These are phyloP conservation scores for Drosophila quasianomalipes DNA, from an alignment of 2,888 invertebrate species.

Conservation along the genomic window DNA sequence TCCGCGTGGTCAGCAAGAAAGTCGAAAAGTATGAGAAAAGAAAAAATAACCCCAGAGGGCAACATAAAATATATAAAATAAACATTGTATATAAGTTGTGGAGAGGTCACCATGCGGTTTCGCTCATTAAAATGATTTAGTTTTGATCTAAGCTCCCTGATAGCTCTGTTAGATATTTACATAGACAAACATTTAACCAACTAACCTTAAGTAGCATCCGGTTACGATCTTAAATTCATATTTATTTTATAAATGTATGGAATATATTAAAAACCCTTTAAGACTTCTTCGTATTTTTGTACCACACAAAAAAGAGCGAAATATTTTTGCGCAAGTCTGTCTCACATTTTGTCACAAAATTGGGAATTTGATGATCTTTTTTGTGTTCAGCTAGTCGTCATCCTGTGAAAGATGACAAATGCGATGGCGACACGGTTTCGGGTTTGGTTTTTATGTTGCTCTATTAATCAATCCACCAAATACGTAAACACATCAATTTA, in stretches of 20 bases:
- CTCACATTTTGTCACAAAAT: constrained; percentile 51
- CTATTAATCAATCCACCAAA: constrained; percentile 54
- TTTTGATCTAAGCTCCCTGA: constrained; percentile 69
- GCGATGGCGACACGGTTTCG: constrained; percentile 21
- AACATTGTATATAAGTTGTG: constrained; percentile 19
- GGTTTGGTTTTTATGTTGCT: constrained; percentile 21
- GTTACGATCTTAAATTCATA: constrained; percentile 9
- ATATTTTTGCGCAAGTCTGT: constrained; percentile 37
- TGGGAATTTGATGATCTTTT: constrained; percentile 20
- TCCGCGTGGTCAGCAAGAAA: constrained; percentile 53
- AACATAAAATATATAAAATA: constrained; percentile 18
- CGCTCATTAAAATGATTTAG: constrained; percentile 78
- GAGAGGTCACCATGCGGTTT: constrained; percentile 73
- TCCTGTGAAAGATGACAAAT: constrained; percentile 36
- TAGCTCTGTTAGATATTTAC: constrained; percentile 70
- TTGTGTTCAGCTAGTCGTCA: constrained; percentile 15
- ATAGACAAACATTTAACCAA: constrained; percentile 47
- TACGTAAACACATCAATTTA: constrained; percentile 52
- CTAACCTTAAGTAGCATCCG: constrained; percentile 22
- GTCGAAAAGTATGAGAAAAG: constrained; percentile 50
- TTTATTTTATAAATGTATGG: constrained; percentile 6
- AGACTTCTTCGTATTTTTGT: constrained; percentile 1
- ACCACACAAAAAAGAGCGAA: constrained; percentile 17
- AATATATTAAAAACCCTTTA: constrained; percentile 10
- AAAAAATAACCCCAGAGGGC: constrained; percentile 8